A percentile compares a stretch with the other conserved stretches of the same genome.
phyloP scores from a whole-genome alignment of 2,888 invertebrate species.

The Aphidius colemani region DNA sequence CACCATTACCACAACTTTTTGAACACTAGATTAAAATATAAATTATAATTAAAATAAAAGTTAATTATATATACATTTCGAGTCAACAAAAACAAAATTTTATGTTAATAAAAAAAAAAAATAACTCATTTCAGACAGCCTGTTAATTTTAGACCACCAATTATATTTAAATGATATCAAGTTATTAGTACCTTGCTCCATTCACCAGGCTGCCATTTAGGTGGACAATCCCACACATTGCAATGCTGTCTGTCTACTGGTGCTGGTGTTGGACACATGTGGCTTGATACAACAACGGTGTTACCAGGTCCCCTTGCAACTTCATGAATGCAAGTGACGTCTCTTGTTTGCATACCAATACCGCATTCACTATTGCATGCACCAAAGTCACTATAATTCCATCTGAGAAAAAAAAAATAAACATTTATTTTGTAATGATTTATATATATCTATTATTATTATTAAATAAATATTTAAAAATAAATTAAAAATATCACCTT shows the following conservation, averaged over 20 bases:
- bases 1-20: slow-evolving; percentile 89
- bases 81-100: too few relatives aligned
- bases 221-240: slow-evolving; percentile 90
- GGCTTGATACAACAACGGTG: slow-evolving; percentile 90
- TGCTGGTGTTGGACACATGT: slow-evolving; percentile 89
- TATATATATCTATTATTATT: too few relatives aligned
- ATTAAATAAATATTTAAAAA: too few relatives aligned
- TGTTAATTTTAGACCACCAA: too few relatives aligned
- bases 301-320: slow-evolving; percentile 86
- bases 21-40: slow-evolving; percentile 68
- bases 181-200: slow-evolving; percentile 88
- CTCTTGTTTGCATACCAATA: slow-evolving; percentile 88
- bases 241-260: slow-evolving; percentile 90
- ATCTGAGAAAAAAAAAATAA: slow-evolving; percentile 62
- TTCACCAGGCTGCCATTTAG: slow-evolving; percentile 83
- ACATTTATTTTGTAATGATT: too few relatives aligned
- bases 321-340: slow-evolving; percentile 86
- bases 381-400: slow-evolving; percentile 89
- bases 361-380: slow-evolving; percentile 93
- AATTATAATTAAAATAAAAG: neutral
- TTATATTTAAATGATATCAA: too few relatives aligned
- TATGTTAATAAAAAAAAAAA: too few relatives aligned
- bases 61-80: neutral
- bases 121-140: too few relatives aligned
- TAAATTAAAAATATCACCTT: slow-evolving; percentile 62